Evolutionary conservation across 2,797 vertebrate species (phyloP).

Genomic region (Sebastes oblongus): DNA sequence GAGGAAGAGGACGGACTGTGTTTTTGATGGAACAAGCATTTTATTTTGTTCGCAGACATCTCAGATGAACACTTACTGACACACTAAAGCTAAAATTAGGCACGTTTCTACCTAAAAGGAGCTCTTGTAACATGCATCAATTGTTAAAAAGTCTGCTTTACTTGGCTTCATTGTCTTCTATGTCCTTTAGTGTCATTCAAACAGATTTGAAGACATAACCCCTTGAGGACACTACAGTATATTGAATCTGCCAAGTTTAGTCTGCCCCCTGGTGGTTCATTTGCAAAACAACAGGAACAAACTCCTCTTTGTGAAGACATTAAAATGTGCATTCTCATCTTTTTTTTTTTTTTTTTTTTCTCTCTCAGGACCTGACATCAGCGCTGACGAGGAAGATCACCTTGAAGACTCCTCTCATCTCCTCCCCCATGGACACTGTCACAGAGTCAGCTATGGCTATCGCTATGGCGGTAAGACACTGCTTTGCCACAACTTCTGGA

Average conservation of each 20-base stretch:
- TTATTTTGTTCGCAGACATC: background rate
- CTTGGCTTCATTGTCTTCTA: background rate
- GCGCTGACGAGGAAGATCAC: slow-evolving; percentile 94
- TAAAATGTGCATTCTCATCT: background rate
- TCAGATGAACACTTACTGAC: background rate
- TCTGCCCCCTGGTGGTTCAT: slow-evolving; percentile 64
- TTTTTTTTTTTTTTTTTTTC: background rate
- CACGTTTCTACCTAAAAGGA: background rate
- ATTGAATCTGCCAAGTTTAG: background rate
- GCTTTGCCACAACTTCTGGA: background rate
- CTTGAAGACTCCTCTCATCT: slow-evolving; percentile 91
- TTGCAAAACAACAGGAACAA: background rate
- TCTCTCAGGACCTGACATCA: slow-evolving; percentile 89
- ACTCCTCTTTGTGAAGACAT: no score
- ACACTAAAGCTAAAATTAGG: background rate
- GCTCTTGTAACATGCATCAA: background rate
- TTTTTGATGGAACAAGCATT: background rate
- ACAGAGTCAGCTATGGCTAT: slow-evolving; percentile 97
- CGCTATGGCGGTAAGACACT: slow-evolving; percentile 89
- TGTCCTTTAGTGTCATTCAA: background rate
- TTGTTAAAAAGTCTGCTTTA: background rate
- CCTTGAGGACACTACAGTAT: background rate
- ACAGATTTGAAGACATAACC: background rate
- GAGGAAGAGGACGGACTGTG: background rate
- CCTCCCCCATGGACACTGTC: slow-evolving; percentile 96